Evolutionary conservation across 2,113 vertebrate genomes (phyloP).

Genomic region (Bagarius yarrelli): DNA sequence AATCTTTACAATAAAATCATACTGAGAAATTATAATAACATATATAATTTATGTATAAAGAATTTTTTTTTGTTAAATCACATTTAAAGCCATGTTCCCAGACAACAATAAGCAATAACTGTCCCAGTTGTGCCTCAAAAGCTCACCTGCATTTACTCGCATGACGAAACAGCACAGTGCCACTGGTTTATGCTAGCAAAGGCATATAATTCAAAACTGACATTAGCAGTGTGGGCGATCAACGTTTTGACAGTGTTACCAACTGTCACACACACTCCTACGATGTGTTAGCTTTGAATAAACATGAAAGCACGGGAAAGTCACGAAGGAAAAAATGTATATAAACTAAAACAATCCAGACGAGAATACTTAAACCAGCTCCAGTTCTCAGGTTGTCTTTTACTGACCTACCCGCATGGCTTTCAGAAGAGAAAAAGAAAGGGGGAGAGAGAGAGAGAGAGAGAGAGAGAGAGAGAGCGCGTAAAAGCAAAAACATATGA

Average conservation of each 20-base stretch:
- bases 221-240: constrained; percentile 1
- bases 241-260: neutral
- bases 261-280: constrained; percentile 12
- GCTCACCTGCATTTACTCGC: constrained; percentile 36
- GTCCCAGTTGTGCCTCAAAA: neutral
- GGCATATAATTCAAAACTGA: constrained; percentile 56
- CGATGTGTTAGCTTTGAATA: constrained; percentile 1
- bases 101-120: constrained; percentile 2
- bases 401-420: neutral
- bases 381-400: neutral
- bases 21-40: too few species aligned
- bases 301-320: neutral
- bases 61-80: neutral
- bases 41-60: too few species aligned
- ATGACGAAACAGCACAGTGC: constrained; percentile 59
- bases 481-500: neutral
- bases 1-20: too few species aligned
- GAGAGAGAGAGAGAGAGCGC: neutral
- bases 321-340: neutral
- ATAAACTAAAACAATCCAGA: constrained; percentile 10
- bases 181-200: constrained; percentile 70
- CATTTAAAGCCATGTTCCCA: neutral
- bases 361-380: neutral
- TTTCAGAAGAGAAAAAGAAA: neutral
- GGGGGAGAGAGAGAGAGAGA: neutral